Evolutionary conservation across 2,113 vertebrate species (phyloP).

Genomic region (Gymnogyps californianus): DNA sequence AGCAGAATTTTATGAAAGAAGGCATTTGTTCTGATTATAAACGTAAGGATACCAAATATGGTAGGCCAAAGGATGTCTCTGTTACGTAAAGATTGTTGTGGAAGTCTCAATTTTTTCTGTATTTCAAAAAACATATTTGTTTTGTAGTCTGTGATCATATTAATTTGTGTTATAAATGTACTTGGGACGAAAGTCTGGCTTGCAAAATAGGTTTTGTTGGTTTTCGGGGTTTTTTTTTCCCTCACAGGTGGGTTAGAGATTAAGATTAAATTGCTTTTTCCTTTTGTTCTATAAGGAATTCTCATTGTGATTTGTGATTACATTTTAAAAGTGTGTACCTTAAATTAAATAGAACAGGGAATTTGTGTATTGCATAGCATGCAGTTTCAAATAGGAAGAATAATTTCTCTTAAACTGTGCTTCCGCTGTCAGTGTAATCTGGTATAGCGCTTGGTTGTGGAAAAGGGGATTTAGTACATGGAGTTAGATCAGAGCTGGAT

Average conservation of each 20-base stretch:
- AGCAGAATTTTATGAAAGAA: not conserved
- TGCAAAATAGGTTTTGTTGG: not conserved
- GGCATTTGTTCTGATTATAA: not conserved
- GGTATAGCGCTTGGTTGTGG: not conserved
- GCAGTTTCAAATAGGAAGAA: not conserved
- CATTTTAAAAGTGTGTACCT: not conserved
- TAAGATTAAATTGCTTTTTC: not conserved
- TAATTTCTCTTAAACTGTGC: not conserved
- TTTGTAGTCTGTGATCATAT: not conserved
- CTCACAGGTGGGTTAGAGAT: not conserved
- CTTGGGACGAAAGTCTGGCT: not conserved
- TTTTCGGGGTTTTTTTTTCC: fast-evolving
- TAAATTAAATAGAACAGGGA: not conserved
- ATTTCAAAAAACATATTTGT: not conserved
- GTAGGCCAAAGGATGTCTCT: not conserved
- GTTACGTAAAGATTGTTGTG: not conserved
- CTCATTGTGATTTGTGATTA: not conserved
- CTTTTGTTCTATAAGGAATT: not conserved
- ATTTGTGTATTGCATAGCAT: not conserved
- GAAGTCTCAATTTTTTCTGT: not conserved
- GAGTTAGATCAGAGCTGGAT: not conserved
- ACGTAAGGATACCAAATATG: not conserved
- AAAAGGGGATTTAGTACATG: not conserved
- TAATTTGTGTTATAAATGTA: not conserved
- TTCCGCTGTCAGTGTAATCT: not conserved